A percentile compares a stretch with the other conserved stretches of the same genome.
These are phyloP conservation scores for Zaprionus lineosus DNA, from an alignment of 2,888 invertebrate genomes.

Conservation along the genomic window DNA sequence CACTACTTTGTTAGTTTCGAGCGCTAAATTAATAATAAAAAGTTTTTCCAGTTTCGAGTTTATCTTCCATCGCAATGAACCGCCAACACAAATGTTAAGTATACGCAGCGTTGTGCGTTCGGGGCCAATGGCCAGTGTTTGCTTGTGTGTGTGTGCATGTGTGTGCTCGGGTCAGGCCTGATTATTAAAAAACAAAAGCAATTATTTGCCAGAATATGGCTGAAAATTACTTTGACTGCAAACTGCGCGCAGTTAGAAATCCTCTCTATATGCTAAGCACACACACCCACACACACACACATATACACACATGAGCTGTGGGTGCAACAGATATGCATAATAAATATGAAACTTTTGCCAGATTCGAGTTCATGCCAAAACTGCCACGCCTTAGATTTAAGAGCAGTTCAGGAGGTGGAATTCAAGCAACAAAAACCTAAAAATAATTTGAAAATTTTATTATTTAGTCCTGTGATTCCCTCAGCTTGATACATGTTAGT, in stretches of 20 bases:
- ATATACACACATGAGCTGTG: constrained; percentile 1
- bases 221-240: constrained; percentile 49
- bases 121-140: no score
- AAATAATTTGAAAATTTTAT: no score
- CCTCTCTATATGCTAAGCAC: constrained; percentile 19
- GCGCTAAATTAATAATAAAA: constrained; percentile 73
- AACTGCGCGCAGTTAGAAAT: constrained; percentile 56
- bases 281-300: constrained; percentile 17
- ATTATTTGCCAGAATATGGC: constrained; percentile 60
- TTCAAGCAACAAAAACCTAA: no score
- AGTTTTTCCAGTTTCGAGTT: constrained; percentile 55
- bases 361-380: constrained; percentile 27
- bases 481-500: no score
- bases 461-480: no score
- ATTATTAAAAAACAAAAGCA: constrained; percentile 76
- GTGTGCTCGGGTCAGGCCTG: constrained; percentile 60
- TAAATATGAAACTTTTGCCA: constrained; percentile 48
- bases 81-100: constrained; percentile 53
- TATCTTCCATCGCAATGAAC: constrained; percentile 50
- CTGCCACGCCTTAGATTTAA: constrained; percentile 43
- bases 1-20: constrained; percentile 68
- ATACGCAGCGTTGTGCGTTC: constrained; percentile 56
- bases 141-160: constrained; percentile 7
- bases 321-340: constrained; percentile 51
- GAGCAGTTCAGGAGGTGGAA: no score